Evolutionary conservation across 2,797 vertebrate species (phyloP).

Genomic region (Enteromius argenteus): DNA sequence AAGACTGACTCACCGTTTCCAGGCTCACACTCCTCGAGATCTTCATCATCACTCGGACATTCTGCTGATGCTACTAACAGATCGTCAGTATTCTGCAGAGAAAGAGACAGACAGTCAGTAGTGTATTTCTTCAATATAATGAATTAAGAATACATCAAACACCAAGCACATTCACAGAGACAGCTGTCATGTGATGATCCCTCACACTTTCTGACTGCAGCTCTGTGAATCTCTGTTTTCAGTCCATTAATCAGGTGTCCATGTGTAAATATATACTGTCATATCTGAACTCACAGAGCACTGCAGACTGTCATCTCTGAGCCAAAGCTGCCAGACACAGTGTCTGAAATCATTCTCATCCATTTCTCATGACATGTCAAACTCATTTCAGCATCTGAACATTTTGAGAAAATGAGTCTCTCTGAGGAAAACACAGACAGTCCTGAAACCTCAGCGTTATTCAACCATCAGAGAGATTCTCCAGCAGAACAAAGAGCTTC

Average conservation of each 20-base stretch:
- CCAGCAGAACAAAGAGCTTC: slow-evolving; percentile 35
- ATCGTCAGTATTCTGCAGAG: slow-evolving; percentile 88
- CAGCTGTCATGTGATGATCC: not conserved
- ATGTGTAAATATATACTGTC: slow-evolving; percentile 2
- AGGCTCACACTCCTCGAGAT: slow-evolving; percentile 93
- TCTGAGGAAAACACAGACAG: slow-evolving; percentile 48
- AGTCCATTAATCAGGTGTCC: slow-evolving; percentile 10
- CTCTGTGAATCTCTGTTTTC: not conserved
- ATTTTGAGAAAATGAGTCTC: not conserved
- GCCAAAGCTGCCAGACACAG: not conserved
- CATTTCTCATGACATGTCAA: not conserved
- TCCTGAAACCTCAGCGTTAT: slow-evolving; percentile 75
- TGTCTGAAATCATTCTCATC: not conserved
- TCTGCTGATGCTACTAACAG: slow-evolving; percentile 92
- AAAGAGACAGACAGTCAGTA: slow-evolving; percentile 40
- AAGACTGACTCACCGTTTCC: slow-evolving; percentile 90
- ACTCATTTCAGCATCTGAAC: not conserved
- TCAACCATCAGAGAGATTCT: slow-evolving; percentile 69
- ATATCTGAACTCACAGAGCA: not conserved
- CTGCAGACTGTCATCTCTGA: not conserved
- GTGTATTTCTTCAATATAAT: not conserved
- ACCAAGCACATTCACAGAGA: slow-evolving; percentile 47
- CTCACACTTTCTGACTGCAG: not conserved
- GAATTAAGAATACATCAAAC: not conserved
- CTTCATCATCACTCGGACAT: slow-evolving; percentile 93